Conservation (phyloP, 1,140 invertebrate genomes). For the Drosophila nikananu region DNA sequence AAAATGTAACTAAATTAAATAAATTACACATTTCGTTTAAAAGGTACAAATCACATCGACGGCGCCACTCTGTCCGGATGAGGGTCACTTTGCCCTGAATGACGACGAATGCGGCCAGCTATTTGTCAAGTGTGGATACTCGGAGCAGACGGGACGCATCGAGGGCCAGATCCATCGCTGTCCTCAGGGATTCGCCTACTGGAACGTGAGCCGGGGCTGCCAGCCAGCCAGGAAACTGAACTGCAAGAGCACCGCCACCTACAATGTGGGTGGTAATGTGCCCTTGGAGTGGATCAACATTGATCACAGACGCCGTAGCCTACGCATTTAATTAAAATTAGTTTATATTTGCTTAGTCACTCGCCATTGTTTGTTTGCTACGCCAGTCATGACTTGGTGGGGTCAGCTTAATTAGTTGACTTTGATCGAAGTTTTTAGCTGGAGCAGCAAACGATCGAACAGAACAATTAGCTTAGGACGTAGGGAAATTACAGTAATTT, state of each 20-base stretch:
- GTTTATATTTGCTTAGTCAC: constrained; percentile 39
- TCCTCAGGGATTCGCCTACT: constrained; percentile 91
- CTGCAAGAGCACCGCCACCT: constrained; percentile 54
- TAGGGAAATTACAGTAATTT: constrained; percentile 67
- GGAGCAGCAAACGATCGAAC: constrained; percentile 63
- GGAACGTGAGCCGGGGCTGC: constrained; percentile 91
- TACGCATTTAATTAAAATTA: constrained; percentile 71
- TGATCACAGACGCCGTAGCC: constrained; percentile 77
- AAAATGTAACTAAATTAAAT: background rate
- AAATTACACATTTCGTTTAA: background rate
- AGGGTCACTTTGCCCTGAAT: constrained; percentile 90
- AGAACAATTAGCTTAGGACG: constrained; percentile 51
- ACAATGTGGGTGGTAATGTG: constrained; percentile 67
- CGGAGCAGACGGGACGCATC: constrained; percentile 86
- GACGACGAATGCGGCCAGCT: constrained; percentile 89
- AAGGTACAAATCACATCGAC: constrained; percentile 77
- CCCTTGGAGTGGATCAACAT: constrained; percentile 83
- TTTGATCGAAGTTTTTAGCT: constrained; percentile 15
- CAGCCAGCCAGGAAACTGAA: constrained; percentile 86
- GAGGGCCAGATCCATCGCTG: constrained; percentile 91
- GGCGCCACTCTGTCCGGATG: constrained; percentile 87
- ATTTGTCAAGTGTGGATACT: constrained; percentile 90
- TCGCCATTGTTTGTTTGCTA: constrained; percentile 69
- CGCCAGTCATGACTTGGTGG: constrained; percentile 48
- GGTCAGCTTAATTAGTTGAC: background rate